Percentiles rank a stretch among this genome's conserved stretches.
These are phyloP conservation scores for Fundulus diaphanus DNA, from an alignment of 2,797 vertebrate genomes.

Conservation along the genomic window DNA sequence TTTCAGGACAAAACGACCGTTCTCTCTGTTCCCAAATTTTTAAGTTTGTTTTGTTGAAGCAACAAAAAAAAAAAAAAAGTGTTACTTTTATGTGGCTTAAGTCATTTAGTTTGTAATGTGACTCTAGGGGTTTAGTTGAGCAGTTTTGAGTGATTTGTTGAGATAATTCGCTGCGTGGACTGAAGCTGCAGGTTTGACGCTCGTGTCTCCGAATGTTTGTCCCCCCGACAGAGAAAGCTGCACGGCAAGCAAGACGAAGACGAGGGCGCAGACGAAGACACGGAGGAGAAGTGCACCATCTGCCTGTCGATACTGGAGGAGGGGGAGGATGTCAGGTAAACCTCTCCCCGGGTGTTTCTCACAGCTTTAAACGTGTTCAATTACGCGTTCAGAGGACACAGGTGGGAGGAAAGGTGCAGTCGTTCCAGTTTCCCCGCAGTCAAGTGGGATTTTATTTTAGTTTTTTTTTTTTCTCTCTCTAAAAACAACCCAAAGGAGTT, in stretches of 20 bases:
- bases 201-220: slow-evolving; percentile 51
- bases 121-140: slow-evolving; percentile 44
- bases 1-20: slow-evolving; percentile 78
- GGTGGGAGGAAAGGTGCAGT: slow-evolving; percentile 40
- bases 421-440: slow-evolving; percentile 26
- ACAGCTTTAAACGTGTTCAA: slow-evolving; percentile 29
- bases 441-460: slow-evolving; percentile 47
- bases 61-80: slow-evolving; percentile 27
- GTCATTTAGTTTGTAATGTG: slow-evolving; percentile 15
- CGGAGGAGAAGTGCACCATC: slow-evolving; percentile 99
- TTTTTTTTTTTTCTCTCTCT: too few species aligned
- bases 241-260: slow-evolving; percentile 96
- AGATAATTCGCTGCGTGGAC: slow-evolving; percentile 24
- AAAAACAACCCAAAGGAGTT: slow-evolving; percentile 55
- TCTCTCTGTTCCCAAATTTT: slow-evolving; percentile 76
- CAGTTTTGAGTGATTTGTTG: slow-evolving; percentile 40
- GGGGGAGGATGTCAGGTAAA: slow-evolving; percentile 88
- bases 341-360: slow-evolving; percentile 36
- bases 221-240: slow-evolving; percentile 94
- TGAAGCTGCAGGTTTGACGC: slow-evolving; percentile 35
- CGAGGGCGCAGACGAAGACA: slow-evolving; percentile 96
- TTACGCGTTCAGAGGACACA: slow-evolving; percentile 35
- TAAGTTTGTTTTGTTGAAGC: slow-evolving; percentile 44
- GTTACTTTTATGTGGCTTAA: slow-evolving; percentile 18
- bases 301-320: slow-evolving; percentile 99